Evolutionary conservation across 2,797 vertebrate genomes (phyloP).

Genomic region (Euthynnus affinis): DNA sequence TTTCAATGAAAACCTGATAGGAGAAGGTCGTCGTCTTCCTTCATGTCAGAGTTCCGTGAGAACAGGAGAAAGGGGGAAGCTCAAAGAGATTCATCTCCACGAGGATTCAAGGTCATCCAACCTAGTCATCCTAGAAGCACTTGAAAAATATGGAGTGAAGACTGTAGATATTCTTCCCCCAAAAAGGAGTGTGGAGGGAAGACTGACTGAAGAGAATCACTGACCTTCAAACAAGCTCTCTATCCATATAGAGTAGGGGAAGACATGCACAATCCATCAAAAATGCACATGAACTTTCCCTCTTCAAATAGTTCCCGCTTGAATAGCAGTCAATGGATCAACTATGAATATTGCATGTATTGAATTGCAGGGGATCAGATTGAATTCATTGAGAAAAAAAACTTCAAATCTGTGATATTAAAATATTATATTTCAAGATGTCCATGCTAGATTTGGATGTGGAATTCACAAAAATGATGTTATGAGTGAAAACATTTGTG

Average conservation of each 20-base stretch:
- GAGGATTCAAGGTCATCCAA: constrained; percentile 81
- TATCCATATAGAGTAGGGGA: constrained; percentile 84
- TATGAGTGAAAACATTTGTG: constrained; percentile 14
- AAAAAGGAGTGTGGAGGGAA: constrained; percentile 70
- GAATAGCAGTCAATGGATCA: constrained; percentile 85
- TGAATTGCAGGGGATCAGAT: constrained; percentile 76
- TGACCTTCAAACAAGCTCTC: constrained; percentile 87
- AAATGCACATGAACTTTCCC: constrained; percentile 88
- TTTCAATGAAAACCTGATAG: constrained; percentile 70
- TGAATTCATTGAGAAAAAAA: constrained; percentile 70
- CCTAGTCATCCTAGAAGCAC: constrained; percentile 80
- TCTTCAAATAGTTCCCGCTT: constrained; percentile 85
- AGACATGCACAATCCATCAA: constrained; percentile 87
- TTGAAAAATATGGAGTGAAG: constrained; percentile 80
- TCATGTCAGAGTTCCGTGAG: constrained; percentile 68
- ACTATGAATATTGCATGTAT: constrained; percentile 86
- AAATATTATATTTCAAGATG: constrained; percentile 57
- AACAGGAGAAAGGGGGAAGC: constrained; percentile 56
- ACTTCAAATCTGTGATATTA: constrained; percentile 55
- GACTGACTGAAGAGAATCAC: constrained; percentile 84
- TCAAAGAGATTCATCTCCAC: constrained; percentile 79
- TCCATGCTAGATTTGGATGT: not conserved
- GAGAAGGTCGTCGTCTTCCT: constrained; percentile 72
- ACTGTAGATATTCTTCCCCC: constrained; percentile 73
- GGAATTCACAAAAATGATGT: not conserved